These are phyloP conservation scores for Halyomorpha halys DNA, from an alignment of 1,140 invertebrate genomes.

Conservation along the genomic window DNA sequence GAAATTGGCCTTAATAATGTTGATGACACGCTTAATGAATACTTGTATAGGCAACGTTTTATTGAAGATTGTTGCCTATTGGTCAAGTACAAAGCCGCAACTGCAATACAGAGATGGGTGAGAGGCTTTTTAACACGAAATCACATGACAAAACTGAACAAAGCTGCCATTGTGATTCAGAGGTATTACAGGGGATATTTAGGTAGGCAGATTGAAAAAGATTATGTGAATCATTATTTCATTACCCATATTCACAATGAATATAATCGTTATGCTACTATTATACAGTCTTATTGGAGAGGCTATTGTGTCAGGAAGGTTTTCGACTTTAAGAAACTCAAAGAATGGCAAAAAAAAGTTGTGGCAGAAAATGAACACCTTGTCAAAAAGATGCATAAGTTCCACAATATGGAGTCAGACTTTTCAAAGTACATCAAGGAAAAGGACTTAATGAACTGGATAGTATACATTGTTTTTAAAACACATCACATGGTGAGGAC, in stretches of 20 bases:
- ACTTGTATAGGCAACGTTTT: too few relatives aligned
- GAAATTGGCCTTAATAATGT: too few relatives aligned
- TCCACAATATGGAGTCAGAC: background rate
- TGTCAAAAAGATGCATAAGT: background rate
- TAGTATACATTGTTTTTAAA: conserved; percentile 2
- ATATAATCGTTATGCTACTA: conserved; percentile 6
- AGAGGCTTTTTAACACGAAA: background rate
- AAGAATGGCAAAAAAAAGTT: background rate
- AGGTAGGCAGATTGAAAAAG: background rate
- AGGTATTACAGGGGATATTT: background rate
- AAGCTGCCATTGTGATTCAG: background rate
- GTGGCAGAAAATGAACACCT: background rate
- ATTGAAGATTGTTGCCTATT: too few relatives aligned
- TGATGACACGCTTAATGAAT: too few relatives aligned
- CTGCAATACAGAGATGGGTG: background rate
- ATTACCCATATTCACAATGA: background rate
- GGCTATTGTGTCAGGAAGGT: background rate
- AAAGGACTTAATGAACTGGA: background rate
- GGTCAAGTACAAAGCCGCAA: background rate
- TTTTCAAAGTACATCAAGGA: background rate
- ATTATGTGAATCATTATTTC: background rate
- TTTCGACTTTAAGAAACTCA: background rate
- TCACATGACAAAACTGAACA: background rate
- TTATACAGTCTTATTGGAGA: background rate
- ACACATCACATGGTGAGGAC: background rate